These are phyloP conservation scores for Simalia tracyae DNA, from an alignment of 2,797 vertebrate genomes.

Conservation along the genomic window DNA sequence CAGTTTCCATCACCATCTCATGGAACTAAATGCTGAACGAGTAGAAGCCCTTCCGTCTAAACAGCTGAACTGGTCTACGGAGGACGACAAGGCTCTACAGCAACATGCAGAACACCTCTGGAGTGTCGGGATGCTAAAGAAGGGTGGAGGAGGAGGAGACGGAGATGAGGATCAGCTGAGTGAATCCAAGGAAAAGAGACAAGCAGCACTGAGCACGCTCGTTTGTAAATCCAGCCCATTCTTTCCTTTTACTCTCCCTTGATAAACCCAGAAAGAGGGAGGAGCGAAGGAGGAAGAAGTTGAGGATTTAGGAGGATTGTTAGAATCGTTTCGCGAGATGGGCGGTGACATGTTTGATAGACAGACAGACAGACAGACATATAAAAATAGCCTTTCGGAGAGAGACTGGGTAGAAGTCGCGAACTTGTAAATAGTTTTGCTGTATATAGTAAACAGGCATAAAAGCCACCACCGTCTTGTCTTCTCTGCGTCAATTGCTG, in stretches of 20 bases:
- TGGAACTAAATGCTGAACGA: not conserved
- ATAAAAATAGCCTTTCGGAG: too few species aligned
- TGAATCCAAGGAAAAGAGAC: not conserved
- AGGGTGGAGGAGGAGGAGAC: not conserved
- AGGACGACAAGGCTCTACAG: not conserved
- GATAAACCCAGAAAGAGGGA: too few species aligned
- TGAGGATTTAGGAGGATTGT: too few species aligned
- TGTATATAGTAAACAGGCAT: too few species aligned
- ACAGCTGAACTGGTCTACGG: not conserved
- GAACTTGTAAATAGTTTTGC: too few species aligned
- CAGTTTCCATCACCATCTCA: not conserved
- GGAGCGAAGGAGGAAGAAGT: too few species aligned
- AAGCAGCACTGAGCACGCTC: not conserved
- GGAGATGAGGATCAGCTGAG: not conserved
- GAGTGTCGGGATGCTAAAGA: not conserved
- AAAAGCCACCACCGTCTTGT: too few species aligned
- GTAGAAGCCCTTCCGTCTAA: not conserved
- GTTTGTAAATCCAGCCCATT: not conserved
- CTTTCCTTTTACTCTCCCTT: not conserved
- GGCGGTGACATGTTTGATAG: too few species aligned
- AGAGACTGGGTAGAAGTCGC: too few species aligned
- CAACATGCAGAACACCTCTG: not conserved
- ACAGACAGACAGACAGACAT: too few species aligned
- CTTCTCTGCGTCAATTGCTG: too few species aligned
- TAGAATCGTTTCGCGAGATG: too few species aligned